A percentile compares a stretch with the other conserved stretches of the same genome.
These are phyloP conservation scores for Acanthoscelides obtectus DNA, from an alignment of 2,888 invertebrate genomes.

Conservation along the genomic window DNA sequence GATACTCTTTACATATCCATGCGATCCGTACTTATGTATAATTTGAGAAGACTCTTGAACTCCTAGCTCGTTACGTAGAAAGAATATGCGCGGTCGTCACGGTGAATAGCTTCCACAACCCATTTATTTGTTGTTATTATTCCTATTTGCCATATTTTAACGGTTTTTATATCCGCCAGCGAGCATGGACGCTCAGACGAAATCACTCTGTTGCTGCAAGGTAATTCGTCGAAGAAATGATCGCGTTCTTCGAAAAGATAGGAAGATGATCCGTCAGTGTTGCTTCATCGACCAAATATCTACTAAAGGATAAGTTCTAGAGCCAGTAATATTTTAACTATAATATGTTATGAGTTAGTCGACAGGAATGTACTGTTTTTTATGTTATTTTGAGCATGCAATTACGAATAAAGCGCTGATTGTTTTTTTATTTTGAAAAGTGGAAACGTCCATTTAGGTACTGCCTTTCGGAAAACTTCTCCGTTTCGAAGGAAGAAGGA, in stretches of 20 bases:
- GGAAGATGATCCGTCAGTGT: background rate
- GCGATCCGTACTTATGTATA: background rate
- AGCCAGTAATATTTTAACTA: too few relatives aligned
- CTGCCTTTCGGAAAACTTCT: too few relatives aligned
- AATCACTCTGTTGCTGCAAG: background rate
- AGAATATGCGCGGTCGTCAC: background rate
- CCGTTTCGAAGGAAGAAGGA: too few relatives aligned
- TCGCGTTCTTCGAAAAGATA: background rate
- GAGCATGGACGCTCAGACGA: background rate
- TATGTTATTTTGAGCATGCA: too few relatives aligned
- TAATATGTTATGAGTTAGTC: too few relatives aligned
- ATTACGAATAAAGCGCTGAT: too few relatives aligned
- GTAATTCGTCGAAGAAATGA: background rate
- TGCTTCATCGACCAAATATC: background rate
- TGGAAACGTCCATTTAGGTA: too few relatives aligned
- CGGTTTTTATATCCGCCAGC: background rate
- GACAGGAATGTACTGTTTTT: too few relatives aligned
- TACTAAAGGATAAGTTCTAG: too few relatives aligned
- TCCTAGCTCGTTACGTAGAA: background rate
- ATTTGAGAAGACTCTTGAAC: background rate
- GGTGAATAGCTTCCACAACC: background rate
- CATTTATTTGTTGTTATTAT: background rate
- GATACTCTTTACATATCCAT: background rate
- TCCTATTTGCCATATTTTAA: background rate
- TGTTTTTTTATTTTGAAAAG: too few relatives aligned